Percentiles rank a stretch among this genome's conserved stretches.
phyloP scores from a whole-genome alignment of 2,113 vertebrate genomes.

The Leptocoma aspasia region DNA sequence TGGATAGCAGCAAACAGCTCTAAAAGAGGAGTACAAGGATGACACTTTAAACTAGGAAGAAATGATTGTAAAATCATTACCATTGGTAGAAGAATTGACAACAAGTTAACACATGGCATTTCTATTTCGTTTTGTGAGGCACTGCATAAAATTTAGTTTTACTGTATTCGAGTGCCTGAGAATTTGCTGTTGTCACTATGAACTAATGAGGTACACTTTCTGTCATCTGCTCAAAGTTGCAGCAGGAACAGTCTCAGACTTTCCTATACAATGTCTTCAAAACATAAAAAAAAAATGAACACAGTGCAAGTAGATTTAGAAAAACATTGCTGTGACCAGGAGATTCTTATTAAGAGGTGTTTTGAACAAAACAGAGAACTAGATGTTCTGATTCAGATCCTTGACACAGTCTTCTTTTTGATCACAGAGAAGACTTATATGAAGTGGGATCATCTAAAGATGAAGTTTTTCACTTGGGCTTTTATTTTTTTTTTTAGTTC shows the following conservation, averaged over 20 bases:
- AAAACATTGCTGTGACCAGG: background rate
- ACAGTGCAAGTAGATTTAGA: background rate
- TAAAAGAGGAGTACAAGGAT: background rate
- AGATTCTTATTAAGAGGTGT: background rate
- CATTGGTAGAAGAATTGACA: background rate
- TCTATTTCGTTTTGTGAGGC: background rate
- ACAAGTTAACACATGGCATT: background rate
- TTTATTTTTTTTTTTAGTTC: background rate
- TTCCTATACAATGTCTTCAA: background rate
- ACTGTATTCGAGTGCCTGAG: background rate
- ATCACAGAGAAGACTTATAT: background rate
- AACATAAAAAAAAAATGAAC: background rate
- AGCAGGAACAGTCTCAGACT: background rate
- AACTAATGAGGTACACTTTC: background rate
- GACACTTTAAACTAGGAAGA: background rate
- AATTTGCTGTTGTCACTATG: background rate
- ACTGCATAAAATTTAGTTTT: background rate
- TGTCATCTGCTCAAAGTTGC: background rate
- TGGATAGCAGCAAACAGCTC: background rate
- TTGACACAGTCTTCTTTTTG: background rate
- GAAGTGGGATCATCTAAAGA: background rate
- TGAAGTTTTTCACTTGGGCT: background rate
- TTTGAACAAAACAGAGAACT: background rate
- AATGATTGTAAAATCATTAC: background rate
- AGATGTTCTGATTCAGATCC: background rate